These are phyloP conservation scores for Oreochromis tanganicae DNA, from an alignment of 2,113 vertebrate genomes.

Conservation along the genomic window DNA sequence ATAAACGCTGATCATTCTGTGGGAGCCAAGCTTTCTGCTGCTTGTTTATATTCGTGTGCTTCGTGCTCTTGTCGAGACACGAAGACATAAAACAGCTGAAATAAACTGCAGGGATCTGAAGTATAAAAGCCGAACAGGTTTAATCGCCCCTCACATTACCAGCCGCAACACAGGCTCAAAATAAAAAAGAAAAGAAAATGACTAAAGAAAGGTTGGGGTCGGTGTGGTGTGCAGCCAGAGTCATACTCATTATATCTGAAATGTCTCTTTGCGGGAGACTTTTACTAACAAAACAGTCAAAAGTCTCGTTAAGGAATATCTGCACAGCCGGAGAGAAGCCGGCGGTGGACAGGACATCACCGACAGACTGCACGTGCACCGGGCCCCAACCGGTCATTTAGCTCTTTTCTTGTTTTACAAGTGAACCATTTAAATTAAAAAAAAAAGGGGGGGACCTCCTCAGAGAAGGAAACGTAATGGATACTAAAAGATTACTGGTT, in stretches of 20 bases:
- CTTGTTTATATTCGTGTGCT: not conserved
- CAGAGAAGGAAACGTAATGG: not conserved
- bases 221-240: not conserved
- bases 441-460: not conserved
- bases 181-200: not conserved
- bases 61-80: not conserved
- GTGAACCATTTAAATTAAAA: not conserved
- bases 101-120: not conserved
- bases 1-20: not conserved
- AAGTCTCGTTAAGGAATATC: constrained; percentile 52
- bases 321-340: constrained; percentile 31
- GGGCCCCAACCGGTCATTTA: not conserved
- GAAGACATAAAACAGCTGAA: not conserved
- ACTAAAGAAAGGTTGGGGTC: not conserved
- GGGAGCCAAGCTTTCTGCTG: not conserved
- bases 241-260: not conserved
- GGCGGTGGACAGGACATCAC: not conserved
- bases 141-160: not conserved
- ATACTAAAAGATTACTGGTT: not conserved
- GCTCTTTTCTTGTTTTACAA: not conserved
- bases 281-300: constrained; percentile 1
- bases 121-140: not conserved
- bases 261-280: not conserved
- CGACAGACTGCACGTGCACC: not conserved
- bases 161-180: not conserved